Evolutionary conservation across 2,888 invertebrate genomes (phyloP), one percentile per base, ranked within the genome.

Genomic region (Stenodera caucasica): DNA sequence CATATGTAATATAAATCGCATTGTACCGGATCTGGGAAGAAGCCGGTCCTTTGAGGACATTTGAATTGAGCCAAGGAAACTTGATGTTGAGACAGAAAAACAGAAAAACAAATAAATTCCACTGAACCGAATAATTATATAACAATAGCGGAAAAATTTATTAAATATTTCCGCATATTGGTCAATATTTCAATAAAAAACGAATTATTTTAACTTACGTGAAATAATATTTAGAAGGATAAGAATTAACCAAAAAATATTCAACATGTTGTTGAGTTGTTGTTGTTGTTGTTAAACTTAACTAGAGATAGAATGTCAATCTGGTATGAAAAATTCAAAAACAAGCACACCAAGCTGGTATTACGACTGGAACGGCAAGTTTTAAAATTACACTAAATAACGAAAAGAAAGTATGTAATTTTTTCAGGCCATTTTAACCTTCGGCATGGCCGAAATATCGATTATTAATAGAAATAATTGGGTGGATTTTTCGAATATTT

Each of bases 1-100:
- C 91, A 91, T 72, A 86, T 85, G 80, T 90, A 91, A 78, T 91
- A 92, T 65, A 91, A 84, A 81, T 92, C 92, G 77, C 92, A 92
- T 78, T 91, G 90, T 73, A 87, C 84, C 1, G 83, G 83, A 77
- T 92, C 91, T 4, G 90, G 85, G 80, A 86, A 91, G 80, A 84
- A 90, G n/a, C 91, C 91, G 66, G 84, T 87, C 67, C 87, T 84
- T 63, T 88, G 85, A 3, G 90, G 90, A 70, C 92, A 92, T 70
- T 86, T 82, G 79, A 88, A 90, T 60, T 80, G 80, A 9, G 72
- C 84, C 18, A 51, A 50, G 18, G 45, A 61, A 21, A 65, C 69
- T 65, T 29, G 33, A 26, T 33, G 15, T 4, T 2, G n/a, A 8
- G 23, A 23, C 2, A 40, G 18, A 9, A 15, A n/a, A 33, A 3